phyloP scores from a whole-genome alignment of 2,113 vertebrate genomes.

The Caretta caretta region DNA sequence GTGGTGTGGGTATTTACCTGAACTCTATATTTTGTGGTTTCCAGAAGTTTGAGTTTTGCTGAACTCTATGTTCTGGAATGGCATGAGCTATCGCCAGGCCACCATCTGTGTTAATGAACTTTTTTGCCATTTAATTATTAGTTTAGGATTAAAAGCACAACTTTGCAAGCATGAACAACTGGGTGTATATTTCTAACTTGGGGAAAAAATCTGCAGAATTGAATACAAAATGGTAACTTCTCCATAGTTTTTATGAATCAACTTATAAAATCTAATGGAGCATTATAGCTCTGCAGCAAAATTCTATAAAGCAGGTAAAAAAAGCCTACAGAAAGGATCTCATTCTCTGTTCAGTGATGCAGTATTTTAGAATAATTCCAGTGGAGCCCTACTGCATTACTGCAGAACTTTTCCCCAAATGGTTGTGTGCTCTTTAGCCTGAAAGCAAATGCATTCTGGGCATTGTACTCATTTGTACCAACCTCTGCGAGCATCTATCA shows the following conservation, averaged over 20 bases:
- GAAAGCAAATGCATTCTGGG: neutral
- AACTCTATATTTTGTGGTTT: neutral
- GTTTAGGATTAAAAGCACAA: neutral
- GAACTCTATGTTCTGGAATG: neutral
- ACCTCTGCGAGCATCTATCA: neutral
- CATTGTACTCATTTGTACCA: neutral
- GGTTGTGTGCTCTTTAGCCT: neutral
- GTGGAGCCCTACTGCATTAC: neutral
- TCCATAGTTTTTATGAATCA: neutral
- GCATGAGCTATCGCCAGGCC: neutral
- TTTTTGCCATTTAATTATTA: neutral
- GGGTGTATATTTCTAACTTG: neutral
- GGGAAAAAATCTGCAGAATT: neutral
- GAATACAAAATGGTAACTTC: neutral
- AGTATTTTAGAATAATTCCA: neutral
- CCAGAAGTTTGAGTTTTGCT: neutral
- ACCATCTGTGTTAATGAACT: neutral
- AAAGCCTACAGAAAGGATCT: neutral
- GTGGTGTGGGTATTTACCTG: neutral
- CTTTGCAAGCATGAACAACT: neutral
- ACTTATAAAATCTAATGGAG: neutral
- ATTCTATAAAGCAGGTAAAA: neutral
- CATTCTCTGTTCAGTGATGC: neutral
- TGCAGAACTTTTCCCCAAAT: neutral
- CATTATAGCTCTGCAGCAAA: neutral